Evolutionary conservation across 2,888 invertebrate genomes (phyloP), one percentile per base, ranked within the genome.

Genomic region (Hyppa rectilinea): DNA sequence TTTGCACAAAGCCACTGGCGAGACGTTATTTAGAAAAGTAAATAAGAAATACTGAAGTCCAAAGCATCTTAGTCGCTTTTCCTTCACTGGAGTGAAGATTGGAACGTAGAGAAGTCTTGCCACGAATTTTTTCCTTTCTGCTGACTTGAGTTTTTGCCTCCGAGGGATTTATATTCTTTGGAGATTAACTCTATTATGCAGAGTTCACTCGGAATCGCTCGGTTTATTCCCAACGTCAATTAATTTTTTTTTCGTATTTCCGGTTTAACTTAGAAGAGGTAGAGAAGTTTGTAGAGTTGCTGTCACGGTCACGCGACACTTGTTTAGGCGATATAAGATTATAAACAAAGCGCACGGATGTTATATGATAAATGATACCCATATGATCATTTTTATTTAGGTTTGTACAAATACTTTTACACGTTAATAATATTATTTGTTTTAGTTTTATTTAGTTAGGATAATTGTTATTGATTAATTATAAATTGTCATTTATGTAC

Each of bases 11-110:
- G 67, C 64, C 71, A 34, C 53, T 68, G 70, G 43, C 52, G 55
- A 52, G 71, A 80, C 66, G 75, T 81, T 84, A 77, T 82, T 80
- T 85, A 80, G 80, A 73, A 72, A 73, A 81, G 79, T 82, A 84
- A 85, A 87, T 81, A 85, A 85, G 79, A 83, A 85, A 87, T 84
- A 81, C 80, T 82, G 59, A 78, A 78, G 55, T 81, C 74, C 75
- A 75, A 82, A 82, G 76, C 75, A 71, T 79, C 58, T 77, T 66
- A 75, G 75, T 68, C 61, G 64, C 56, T 70, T 68, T 73, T 68
- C 55, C 70, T 67, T 63, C 47, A 47, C 49, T 65, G 60, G 34
- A 76, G 62, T 60, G 60, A 62, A 76, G 71, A 80, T 83, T 81
- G 79, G 63, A 59, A 49, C 58, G 53, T 59, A 38, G 23, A 38